A percentile compares a stretch with the other conserved stretches of the same genome.
Evolutionary conservation across 2,113 vertebrate genomes (phyloP).

Genomic region (Bos taurus): DNA sequence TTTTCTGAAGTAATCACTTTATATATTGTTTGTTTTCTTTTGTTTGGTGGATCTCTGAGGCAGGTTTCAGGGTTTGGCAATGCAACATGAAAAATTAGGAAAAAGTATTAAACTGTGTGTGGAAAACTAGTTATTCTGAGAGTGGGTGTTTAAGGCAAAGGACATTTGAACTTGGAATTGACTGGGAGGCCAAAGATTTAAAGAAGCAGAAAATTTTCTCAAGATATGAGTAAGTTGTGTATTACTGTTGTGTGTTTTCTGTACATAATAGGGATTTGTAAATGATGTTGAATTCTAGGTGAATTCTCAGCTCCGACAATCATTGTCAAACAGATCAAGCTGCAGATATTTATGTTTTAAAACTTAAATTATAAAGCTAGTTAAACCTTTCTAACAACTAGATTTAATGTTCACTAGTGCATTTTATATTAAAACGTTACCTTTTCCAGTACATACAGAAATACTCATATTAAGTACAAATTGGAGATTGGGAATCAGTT

Average conservation of each 20-base stretch:
- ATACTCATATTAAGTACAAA: slow-evolving; percentile 64
- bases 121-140: slow-evolving; percentile 44
- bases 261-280: slow-evolving; percentile 69
- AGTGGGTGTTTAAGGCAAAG: slow-evolving; percentile 50
- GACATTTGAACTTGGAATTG: slow-evolving; percentile 67
- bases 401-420: slow-evolving; percentile 75
- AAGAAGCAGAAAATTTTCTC: slow-evolving; percentile 74
- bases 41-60: not conserved
- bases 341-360: slow-evolving; percentile 84
- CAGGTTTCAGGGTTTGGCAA: slow-evolving; percentile 40
- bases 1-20: slow-evolving; percentile 30
- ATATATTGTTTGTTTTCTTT: slow-evolving; percentile 10
- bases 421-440: slow-evolving; percentile 57
- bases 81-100: slow-evolving; percentile 60
- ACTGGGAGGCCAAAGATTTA: slow-evolving; percentile 82
- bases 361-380: slow-evolving; percentile 78
- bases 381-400: slow-evolving; percentile 72
- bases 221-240: slow-evolving; percentile 73
- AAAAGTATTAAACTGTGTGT: slow-evolving; percentile 25
- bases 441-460: slow-evolving; percentile 66
- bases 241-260: slow-evolving; percentile 72
- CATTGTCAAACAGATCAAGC: slow-evolving; percentile 82
- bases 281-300: slow-evolving; percentile 79
- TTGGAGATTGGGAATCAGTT: slow-evolving; percentile 68
- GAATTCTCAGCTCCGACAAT: slow-evolving; percentile 84